phyloP scores from a whole-genome alignment of 2,113 vertebrate genomes.

The Dipodomys merriami region DNA sequence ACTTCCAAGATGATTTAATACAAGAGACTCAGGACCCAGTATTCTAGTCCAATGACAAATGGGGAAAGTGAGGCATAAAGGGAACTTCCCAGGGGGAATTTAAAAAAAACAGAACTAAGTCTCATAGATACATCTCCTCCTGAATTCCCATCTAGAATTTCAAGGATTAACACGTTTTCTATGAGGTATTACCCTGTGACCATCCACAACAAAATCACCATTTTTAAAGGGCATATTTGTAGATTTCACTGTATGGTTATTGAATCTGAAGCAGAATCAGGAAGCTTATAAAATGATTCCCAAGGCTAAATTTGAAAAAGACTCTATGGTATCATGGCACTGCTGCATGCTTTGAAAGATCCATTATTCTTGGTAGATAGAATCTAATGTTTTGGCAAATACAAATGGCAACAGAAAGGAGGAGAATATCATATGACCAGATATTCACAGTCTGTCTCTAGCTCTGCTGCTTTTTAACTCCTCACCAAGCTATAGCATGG shows the following conservation, averaged over 20 bases:
- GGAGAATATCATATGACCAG: background rate
- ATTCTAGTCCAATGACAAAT: background rate
- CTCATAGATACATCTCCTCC: background rate
- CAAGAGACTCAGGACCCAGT: background rate
- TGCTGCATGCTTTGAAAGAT: background rate
- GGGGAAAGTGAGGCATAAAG: background rate
- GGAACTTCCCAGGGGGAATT: accelerated
- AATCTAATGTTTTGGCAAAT: background rate
- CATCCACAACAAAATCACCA: background rate
- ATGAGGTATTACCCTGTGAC: background rate
- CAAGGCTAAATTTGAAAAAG: background rate
- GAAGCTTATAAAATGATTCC: background rate
- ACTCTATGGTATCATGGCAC: background rate
- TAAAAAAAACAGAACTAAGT: background rate
- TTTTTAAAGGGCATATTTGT: background rate
- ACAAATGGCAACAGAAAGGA: background rate
- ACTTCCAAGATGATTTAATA: background rate
- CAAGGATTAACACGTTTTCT: background rate
- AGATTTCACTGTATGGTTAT: background rate
- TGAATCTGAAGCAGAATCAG: background rate
- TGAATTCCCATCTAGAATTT: background rate
- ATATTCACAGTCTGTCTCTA: background rate
- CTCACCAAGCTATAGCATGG: background rate
- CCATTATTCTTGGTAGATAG: background rate
- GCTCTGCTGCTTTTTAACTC: background rate